Conservation (phyloP, 2,888 invertebrate species). For the Melinaea menophilus region DNA sequence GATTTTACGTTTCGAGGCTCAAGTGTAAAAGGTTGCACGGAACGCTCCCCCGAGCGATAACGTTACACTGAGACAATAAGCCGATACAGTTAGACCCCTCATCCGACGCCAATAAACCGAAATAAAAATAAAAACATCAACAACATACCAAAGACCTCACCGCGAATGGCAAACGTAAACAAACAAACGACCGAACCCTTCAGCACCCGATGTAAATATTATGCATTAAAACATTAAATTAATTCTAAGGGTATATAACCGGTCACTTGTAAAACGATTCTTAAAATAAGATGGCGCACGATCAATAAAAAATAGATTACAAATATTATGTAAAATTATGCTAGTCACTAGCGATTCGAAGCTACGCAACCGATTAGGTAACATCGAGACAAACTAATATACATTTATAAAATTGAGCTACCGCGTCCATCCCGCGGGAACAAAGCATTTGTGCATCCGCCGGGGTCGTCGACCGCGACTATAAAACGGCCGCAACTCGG, state of each 20-base stretch:
- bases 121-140: conserved; percentile 38
- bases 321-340: conserved; percentile 56
- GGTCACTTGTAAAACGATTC: conserved; percentile 40
- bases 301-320: conserved; percentile 48
- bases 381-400: conserved; percentile 41
- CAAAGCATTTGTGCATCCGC: conserved; percentile 11
- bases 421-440: conserved; percentile 6
- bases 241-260: conserved; percentile 46
- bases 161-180: conserved; percentile 26
- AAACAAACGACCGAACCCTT: conserved; percentile 40
- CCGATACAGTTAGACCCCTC: conserved; percentile 1
- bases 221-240: conserved; percentile 52
- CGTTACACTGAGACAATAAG: conserved; percentile 9
- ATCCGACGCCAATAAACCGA: conserved; percentile 30
- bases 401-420: conserved; percentile 17
- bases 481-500: conserved; percentile 47
- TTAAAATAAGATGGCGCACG: conserved; percentile 50
- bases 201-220: conserved; percentile 55
- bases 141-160: conserved; percentile 39
- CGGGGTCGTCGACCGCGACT: conserved; percentile 43
- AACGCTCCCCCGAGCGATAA: conserved; percentile 2
- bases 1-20: conserved; percentile 31
- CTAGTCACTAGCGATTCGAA: conserved; percentile 68
- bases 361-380: conserved; percentile 67
- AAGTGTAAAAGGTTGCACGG: background rate